Evolutionary conservation across 1,140 invertebrate genomes (phyloP), one percentile per base, ranked within the genome.

Genomic region (Lucilia cuprina): DNA sequence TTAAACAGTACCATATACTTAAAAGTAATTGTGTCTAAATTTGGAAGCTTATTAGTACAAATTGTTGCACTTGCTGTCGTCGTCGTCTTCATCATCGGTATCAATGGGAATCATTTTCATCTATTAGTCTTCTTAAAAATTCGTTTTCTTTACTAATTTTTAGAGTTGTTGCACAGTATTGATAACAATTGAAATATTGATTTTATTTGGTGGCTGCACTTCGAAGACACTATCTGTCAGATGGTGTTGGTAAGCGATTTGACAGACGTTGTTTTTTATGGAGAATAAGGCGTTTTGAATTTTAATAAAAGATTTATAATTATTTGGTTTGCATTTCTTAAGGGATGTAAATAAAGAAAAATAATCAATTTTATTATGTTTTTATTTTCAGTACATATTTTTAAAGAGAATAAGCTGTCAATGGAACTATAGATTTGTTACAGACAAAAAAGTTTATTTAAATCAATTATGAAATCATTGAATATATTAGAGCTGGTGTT

Each of bases 11-110:
- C 25, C n/a, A 4, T 70, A 19, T 70, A 70, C 60, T 70, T 70
- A 70, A 49, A 19, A 80, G 77, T 50, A 50, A 80, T 80, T 80
- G 77, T 49, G 77, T 80, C 77, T 80, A 49, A 47, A 80, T 80
- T 80, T 47, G 77, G n/a, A 21, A 49, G 47, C 77, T 80, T 80
- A 80, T 80, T 80, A 80, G 41, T 19, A 49, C 77, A 80, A 80
- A 80, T 80, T 80, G 77, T 80, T 80, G 77, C 77, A 80, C 77
- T 80, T 50, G 41, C 25, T 25, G 65, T 70, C 19, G n/a, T 70
- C 19, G 5, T 70, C 65, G 25, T 19, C 65, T 9, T 12, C 65
- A 70, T 21, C 65, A 70, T 19, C 65, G 8, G 0, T n/a, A 70
- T 21, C 55, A 17, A 17, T 60, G 13, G 14, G 14, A 7, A 14